These are phyloP conservation scores for Agelaius tricolor DNA, from an alignment of 2,113 vertebrate species.

Conservation along the genomic window DNA sequence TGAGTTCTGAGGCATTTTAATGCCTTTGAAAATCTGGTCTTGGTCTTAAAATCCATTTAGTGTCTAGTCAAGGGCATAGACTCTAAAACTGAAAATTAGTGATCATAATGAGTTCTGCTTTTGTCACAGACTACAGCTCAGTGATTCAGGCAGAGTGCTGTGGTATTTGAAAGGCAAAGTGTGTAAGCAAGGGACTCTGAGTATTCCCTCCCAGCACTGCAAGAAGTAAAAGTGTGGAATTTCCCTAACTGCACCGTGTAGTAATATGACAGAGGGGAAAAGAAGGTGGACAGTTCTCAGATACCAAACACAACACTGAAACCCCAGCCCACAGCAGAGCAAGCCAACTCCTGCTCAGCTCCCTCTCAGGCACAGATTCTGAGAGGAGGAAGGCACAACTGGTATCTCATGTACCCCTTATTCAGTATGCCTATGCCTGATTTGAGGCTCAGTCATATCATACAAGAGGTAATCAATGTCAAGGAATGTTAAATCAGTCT, in stretches of 20 bases:
- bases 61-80: background rate
- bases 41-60: slow-evolving; percentile 3
- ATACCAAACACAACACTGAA: accelerated
- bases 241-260: background rate
- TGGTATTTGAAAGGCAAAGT: background rate
- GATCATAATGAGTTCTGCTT: background rate
- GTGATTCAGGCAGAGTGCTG: background rate
- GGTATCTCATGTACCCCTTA: background rate
- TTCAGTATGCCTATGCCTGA: too few species aligned
- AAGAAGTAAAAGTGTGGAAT: background rate
- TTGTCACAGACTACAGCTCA: background rate
- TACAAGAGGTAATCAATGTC: background rate
- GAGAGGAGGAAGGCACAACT: background rate
- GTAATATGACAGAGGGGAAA: background rate
- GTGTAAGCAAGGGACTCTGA: accelerated
- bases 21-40: background rate
- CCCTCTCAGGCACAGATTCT: background rate
- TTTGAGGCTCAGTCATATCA: background rate
- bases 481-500: background rate
- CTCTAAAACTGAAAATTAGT: background rate
- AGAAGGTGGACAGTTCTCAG: background rate
- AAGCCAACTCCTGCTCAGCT: background rate
- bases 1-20: background rate
- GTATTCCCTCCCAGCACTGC: background rate
- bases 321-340: background rate